Evolutionary conservation across 1,140 invertebrate species (phyloP).

Genomic region (Drosophila lacertosa): DNA sequence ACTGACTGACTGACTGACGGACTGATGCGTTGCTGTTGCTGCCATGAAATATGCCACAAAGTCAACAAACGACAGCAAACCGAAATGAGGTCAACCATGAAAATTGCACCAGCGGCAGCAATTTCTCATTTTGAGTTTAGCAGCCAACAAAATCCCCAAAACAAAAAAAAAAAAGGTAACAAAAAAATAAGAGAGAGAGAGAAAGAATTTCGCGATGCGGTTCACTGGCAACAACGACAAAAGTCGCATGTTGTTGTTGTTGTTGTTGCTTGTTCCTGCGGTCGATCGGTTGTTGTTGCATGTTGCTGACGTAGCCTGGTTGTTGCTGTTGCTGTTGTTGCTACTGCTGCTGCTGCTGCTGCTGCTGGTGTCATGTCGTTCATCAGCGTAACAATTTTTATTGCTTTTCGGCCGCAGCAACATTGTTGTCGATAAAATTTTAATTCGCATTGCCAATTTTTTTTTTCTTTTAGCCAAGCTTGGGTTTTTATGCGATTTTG

Average conservation of each 20-base stretch:
- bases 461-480: slow-evolving; percentile 11
- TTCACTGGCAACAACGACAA: slow-evolving; percentile 42
- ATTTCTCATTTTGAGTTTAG: slow-evolving; percentile 82
- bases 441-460: slow-evolving; percentile 69
- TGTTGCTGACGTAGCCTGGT: slow-evolving; percentile 20
- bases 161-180: slow-evolving; percentile 42
- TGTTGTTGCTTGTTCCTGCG: slow-evolving; percentile 55
- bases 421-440: slow-evolving; percentile 81
- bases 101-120: slow-evolving; percentile 77
- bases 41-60: slow-evolving; percentile 73
- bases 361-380: slow-evolving; percentile 60
- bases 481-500: slow-evolving; percentile 32
- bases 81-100: slow-evolving; percentile 78
- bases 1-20: slow-evolving; percentile 3
- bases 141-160: slow-evolving; percentile 54
- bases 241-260: slow-evolving; percentile 13
- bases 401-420: slow-evolving; percentile 65
- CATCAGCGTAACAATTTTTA: slow-evolving; percentile 74
- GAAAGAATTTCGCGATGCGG: slow-evolving; percentile 64
- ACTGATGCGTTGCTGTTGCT: slow-evolving; percentile 44
- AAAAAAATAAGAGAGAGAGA: slow-evolving; percentile 10
- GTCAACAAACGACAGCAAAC: slow-evolving; percentile 62
- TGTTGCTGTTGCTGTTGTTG: slow-evolving; percentile 33
- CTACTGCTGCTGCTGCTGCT: slow-evolving; percentile 43
- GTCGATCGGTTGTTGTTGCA: slow-evolving; percentile 53